A percentile compares a stretch with the other conserved stretches of the same genome.
Evolutionary conservation across 2,797 vertebrate genomes (phyloP).

Genomic region (Enteromius afrohamiltoni): DNA sequence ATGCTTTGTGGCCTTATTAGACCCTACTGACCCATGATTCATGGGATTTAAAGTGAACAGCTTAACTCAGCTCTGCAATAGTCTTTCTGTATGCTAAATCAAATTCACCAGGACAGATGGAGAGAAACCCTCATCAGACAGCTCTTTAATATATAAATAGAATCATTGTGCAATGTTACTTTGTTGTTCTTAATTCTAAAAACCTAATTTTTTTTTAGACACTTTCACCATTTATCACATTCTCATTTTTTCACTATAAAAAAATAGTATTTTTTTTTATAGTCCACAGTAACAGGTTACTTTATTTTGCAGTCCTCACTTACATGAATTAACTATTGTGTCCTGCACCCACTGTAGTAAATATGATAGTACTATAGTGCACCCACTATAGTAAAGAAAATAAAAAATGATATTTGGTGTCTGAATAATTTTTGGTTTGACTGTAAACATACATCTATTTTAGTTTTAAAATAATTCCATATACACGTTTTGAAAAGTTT

Average conservation of each 20-base stretch:
- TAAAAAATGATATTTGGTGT: too few species aligned
- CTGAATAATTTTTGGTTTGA: too few species aligned
- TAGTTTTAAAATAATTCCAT: neutral
- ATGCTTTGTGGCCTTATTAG: conserved; percentile 67
- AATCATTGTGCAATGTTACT: neutral
- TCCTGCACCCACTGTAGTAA: neutral
- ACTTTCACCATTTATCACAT: neutral
- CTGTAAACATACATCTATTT: neutral
- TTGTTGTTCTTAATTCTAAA: neutral
- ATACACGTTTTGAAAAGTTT: neutral
- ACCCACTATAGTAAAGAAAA: neutral
- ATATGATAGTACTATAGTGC: too few species aligned
- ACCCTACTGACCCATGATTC: conserved; percentile 52
- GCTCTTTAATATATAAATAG: conserved; percentile 9
- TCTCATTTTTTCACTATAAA: neutral
- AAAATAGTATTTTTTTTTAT: neutral
- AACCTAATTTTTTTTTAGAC: too few species aligned
- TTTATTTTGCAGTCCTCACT: neutral
- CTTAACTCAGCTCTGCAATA: conserved; percentile 57
- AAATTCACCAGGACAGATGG: conserved; percentile 57
- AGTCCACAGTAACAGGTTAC: too few species aligned
- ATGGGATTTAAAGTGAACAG: conserved; percentile 61
- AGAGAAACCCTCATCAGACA: conserved; percentile 29
- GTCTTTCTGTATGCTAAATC: conserved; percentile 58
- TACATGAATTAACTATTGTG: neutral